Base-by-base conservation (phyloP, 2,888 invertebrate genomes). In the Drosophila greeni region DNA sequence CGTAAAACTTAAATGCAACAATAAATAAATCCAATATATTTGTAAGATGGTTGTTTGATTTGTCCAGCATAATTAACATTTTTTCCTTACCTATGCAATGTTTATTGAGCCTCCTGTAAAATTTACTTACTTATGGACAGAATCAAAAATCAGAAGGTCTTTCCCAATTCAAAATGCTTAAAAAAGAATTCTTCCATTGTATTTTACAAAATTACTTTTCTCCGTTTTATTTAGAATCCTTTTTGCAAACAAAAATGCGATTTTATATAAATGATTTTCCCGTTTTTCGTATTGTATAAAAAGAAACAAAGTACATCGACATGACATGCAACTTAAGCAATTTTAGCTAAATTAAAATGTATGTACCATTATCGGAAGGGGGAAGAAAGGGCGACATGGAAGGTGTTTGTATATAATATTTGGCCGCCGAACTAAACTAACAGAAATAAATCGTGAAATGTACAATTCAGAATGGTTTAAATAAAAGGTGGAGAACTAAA, bases 21-120 rank as follows among this genome's bases (percentile, higher is more conserved):
- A 36, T 37, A 58, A 71, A 62, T 61, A 54, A 72, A 69, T 55
- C 36, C 53, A 69, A 68, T 78, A 78, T 81, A 81, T 81, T 83
- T 82, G 47, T 79, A 76, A 45, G 54, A 62, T 12, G 5, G 1
- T 8, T 24, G 42, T 58, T 59, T 59, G 5, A 57, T 16, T 56
- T 2, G 14, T 23, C 8, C 1, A 4, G 14, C 20, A 18, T 2
- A 36, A 16, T 18, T 16, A 5, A n/a, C n/a, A n/a, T n/a, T n/a
- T n/a, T n/a, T n/a, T n/a, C n/a, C n/a, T n/a, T n/a, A n/a, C n/a
- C n/a, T n/a, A n/a, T n/a, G n/a, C n/a, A n/a, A n/a, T n/a, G n/a
- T n/a, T n/a, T n/a, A n/a, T n/a, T n/a, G n/a, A 26, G 18, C 6
- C 18, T 37, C 12, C 18, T 6, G 18, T 39, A 12, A 14, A 14